A percentile compares a stretch with the other conserved stretches of the same genome.
Conservation (phyloP, 1,140 invertebrate genomes). For the Zaprionus nigranus region DNA sequence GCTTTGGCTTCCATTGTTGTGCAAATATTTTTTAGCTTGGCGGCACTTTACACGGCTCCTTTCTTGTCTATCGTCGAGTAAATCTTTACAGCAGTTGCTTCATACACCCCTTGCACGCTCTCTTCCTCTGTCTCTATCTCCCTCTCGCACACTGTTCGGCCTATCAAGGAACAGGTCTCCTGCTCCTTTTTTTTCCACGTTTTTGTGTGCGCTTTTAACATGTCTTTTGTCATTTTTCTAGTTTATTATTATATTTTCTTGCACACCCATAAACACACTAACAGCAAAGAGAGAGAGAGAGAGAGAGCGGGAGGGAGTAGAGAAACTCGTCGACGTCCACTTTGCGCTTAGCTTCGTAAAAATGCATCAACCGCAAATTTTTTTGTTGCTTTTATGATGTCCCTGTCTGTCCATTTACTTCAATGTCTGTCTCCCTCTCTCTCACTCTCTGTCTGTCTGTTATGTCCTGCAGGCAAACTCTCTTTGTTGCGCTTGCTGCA, state of each 20-base stretch:
- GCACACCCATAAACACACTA: conserved; percentile 31
- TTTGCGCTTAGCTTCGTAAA: conserved; percentile 60
- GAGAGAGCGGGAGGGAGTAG: not conserved
- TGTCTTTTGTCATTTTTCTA: conserved; percentile 70
- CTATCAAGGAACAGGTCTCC: conserved; percentile 45
- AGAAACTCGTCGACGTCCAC: conserved; percentile 40
- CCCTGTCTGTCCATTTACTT: conserved; percentile 13
- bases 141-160: conserved; percentile 15
- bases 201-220: conserved; percentile 58
- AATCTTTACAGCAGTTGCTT: conserved; percentile 37
- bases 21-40: conserved; percentile 68
- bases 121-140: not conserved
- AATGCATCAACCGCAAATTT: conserved; percentile 68
- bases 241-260: conserved; percentile 69
- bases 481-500: conserved; percentile 47
- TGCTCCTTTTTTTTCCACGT: conserved; percentile 18
- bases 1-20: conserved; percentile 60
- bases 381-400: conserved; percentile 52
- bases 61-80: conserved; percentile 43
- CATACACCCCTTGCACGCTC: not conserved
- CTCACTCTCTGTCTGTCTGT: conserved; percentile 17
- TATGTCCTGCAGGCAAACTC: conserved; percentile 52
- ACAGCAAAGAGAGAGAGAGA: not conserved
- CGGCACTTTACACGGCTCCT: conserved; percentile 61
- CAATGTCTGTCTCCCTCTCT: not conserved